These are phyloP conservation scores for Drosophila guanche DNA, from an alignment of 1,140 invertebrate genomes.

Conservation along the genomic window DNA sequence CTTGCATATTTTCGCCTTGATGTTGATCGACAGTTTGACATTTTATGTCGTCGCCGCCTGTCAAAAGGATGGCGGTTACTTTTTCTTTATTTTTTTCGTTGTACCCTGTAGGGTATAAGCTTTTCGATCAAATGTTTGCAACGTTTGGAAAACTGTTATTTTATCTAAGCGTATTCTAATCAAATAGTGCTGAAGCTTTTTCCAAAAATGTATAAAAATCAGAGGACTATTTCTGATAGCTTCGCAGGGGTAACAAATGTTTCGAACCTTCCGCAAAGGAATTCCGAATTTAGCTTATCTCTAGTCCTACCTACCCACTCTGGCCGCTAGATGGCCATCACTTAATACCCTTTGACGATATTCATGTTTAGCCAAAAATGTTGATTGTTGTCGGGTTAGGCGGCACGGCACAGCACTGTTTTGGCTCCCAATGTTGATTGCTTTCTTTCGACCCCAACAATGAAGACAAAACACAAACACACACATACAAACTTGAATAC, in stretches of 20 bases:
- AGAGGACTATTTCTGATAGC: no score
- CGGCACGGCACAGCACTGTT: no score
- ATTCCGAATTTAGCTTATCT: background rate
- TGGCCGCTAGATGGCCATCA: constrained; percentile 51
- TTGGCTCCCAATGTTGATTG: background rate
- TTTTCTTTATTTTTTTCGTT: constrained; percentile 33
- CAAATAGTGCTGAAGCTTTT: no score
- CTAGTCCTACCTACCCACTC: constrained; percentile 10
- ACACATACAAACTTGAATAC: constrained; percentile 1
- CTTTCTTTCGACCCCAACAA: background rate
- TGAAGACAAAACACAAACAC: constrained; percentile 1
- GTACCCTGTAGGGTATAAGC: constrained; percentile 4
- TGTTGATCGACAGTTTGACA: constrained; percentile 81
- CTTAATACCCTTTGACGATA: no score
- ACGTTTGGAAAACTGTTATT: background rate
- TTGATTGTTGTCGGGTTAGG: constrained; percentile 22
- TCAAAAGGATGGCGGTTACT: constrained; percentile 68
- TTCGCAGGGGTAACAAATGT: no score
- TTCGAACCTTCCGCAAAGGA: background rate
- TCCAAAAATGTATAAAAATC: no score
- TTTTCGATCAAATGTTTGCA: background rate
- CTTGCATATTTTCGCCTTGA: constrained; percentile 79
- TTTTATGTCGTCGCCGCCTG: constrained; percentile 76
- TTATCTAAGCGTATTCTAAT: no score
- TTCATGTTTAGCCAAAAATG: background rate